Evolutionary conservation across 1,140 invertebrate species (phyloP).

Genomic region (Drosophila melanica): DNA sequence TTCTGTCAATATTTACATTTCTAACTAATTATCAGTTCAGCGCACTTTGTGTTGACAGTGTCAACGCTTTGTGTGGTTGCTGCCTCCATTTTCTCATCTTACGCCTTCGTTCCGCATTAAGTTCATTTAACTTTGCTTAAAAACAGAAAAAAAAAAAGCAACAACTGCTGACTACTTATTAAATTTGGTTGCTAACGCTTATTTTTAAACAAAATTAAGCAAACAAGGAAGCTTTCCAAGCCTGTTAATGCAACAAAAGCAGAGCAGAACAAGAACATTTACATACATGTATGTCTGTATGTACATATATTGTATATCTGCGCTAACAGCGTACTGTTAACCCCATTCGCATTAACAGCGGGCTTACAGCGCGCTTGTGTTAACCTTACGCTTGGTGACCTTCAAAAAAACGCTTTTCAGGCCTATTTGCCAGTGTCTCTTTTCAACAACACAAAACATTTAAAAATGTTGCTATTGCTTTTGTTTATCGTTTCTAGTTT

Average conservation of each 20-base stretch:
- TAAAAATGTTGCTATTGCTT: conserved; percentile 30
- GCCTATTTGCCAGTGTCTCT: conserved; percentile 44
- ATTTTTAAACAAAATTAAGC: conserved; percentile 5
- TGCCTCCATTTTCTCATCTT: conserved; percentile 18
- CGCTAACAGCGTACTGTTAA: conserved; percentile 25
- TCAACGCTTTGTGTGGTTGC: conserved; percentile 30
- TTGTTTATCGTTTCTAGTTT: conserved; percentile 41
- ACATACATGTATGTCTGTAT: neutral
- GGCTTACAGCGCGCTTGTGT: neutral
- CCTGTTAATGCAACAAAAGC: conserved; percentile 7
- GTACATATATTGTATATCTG: neutral
- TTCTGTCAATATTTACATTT: conserved; percentile 79
- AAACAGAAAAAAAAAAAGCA: conserved; percentile 39
- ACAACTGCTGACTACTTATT: conserved; percentile 25
- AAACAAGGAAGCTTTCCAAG: conserved; percentile 42
- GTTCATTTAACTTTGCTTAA: conserved; percentile 77
- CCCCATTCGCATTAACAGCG: neutral
- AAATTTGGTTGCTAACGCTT: conserved; percentile 36
- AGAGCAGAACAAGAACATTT: neutral
- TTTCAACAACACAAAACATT: conserved; percentile 39
- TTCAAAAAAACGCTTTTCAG: conserved; percentile 47
- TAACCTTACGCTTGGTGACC: conserved; percentile 48
- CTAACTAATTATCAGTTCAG: conserved; percentile 82
- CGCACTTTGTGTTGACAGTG: conserved; percentile 65
- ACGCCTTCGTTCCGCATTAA: conserved; percentile 43